Evolutionary conservation across 2,797 vertebrate species (phyloP).

Genomic region (Hydrophis major): DNA sequence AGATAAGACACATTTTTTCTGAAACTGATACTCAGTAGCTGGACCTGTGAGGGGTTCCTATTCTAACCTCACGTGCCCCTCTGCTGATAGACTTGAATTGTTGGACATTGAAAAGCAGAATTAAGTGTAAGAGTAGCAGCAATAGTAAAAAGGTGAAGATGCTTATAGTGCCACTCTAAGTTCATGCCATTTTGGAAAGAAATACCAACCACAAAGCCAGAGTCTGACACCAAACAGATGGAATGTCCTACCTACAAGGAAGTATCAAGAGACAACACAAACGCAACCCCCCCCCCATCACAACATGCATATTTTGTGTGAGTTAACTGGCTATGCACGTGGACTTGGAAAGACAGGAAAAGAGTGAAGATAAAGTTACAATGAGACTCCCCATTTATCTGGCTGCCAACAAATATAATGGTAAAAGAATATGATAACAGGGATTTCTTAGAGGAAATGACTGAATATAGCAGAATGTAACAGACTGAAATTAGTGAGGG

Average conservation of each 20-base stretch:
- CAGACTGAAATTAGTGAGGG: slow-evolving; percentile 10
- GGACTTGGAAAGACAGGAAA: background rate
- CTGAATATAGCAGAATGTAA: background rate
- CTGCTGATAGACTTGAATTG: background rate
- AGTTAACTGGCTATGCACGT: background rate
- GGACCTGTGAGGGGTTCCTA: background rate
- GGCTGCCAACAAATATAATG: background rate
- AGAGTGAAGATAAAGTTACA: background rate
- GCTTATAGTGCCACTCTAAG: background rate
- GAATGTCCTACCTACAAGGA: fast-evolving
- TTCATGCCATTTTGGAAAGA: background rate
- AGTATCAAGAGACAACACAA: background rate
- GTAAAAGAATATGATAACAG: background rate
- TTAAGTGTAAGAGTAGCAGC: background rate
- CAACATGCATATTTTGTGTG: fast-evolving
- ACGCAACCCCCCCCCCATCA: background rate
- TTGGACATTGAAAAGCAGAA: background rate
- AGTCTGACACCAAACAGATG: background rate
- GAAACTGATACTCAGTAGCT: background rate
- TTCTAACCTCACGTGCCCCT: background rate
- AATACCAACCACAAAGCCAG: background rate
- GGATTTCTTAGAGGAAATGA: background rate
- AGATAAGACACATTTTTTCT: background rate
- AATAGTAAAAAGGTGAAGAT: background rate
- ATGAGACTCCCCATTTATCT: background rate